Base-by-base conservation (phyloP, 2,113 vertebrate species). In the Perccottus glenii region DNA sequence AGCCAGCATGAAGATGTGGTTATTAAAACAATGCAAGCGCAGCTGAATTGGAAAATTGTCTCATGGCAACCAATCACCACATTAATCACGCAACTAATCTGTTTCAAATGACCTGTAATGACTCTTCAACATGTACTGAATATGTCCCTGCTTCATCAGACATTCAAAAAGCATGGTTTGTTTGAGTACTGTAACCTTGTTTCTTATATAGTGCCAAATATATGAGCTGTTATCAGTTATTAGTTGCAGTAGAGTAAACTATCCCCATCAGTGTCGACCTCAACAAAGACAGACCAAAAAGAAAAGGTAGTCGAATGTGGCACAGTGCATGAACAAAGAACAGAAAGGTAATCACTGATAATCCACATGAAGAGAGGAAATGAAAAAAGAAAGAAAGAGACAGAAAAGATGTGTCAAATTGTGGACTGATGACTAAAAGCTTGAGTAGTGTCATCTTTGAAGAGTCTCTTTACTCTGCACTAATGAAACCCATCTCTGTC, bases 281-380 rank as follows among this genome's bases (percentile, higher is more conserved):
- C 19, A 27, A 27, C 19, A 27, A 27, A 27, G 19, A 27, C 19
- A 27, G 19, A 27, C 19, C 19, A 27, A 27, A 27, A 27, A 27
- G 19, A 27, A 27, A 27, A 27, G 19, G 19, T 27, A 27, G 1
- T 40, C 38, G 8, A 40, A 3, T 40, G 38, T 40, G 38, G 38
- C 38, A 40, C 5, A 40, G 38, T 2, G 38, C 19, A 27, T 27
- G 19, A 27, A 27, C 19, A 27, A 27, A 27, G 46, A 64, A 61
- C 72, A 71, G 73, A 87, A 84, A 79, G 80, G 12, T 82, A 80
- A 70, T 59, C 47, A 51, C 56, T 32, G 63, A 65, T 77, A 49
- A 51, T 51, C 51, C 36, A 50, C 66, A 81, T 58, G 60, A 62
- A 60, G 57, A 68, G 65, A 65, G 62, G 68, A 78, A 61, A 52